Evolutionary conservation across 2,113 vertebrate species (phyloP).

Genomic region (Oreotrochilus melanogaster): DNA sequence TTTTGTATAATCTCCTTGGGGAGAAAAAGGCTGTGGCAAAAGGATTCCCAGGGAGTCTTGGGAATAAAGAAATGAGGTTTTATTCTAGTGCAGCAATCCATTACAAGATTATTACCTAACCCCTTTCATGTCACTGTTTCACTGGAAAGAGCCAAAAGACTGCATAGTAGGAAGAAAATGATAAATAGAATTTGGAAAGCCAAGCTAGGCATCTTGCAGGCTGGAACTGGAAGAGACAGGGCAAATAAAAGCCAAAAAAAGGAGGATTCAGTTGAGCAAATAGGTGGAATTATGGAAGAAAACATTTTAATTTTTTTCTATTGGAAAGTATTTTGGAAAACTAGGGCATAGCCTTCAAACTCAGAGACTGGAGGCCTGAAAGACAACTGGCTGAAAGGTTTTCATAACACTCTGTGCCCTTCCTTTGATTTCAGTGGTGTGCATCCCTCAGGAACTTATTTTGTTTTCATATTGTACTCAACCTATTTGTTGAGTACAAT

Average conservation of each 20-base stretch:
- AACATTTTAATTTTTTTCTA: not conserved
- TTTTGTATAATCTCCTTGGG: not conserved
- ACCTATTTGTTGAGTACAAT: too few species aligned
- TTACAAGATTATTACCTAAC: conserved; percentile 6
- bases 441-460: not conserved
- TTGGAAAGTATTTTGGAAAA: not conserved
- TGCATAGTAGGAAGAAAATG: not conserved
- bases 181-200: not conserved
- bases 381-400: not conserved
- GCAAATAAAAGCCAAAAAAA: not conserved
- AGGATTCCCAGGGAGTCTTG: not conserved
- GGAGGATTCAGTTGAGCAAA: not conserved
- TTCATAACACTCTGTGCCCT: not conserved
- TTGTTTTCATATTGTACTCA: not conserved
- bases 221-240: not conserved
- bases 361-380: not conserved
- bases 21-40: not conserved
- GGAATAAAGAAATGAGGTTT: conserved; percentile 6
- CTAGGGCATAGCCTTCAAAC: not conserved
- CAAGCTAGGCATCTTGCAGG: not conserved
- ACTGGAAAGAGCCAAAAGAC: not conserved
- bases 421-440: not conserved
- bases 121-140: conserved; percentile 1
- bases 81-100: not conserved
- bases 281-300: not conserved